These are phyloP conservation scores for Portevinia maculata DNA, from an alignment of 2,888 invertebrate genomes.

Conservation along the genomic window DNA sequence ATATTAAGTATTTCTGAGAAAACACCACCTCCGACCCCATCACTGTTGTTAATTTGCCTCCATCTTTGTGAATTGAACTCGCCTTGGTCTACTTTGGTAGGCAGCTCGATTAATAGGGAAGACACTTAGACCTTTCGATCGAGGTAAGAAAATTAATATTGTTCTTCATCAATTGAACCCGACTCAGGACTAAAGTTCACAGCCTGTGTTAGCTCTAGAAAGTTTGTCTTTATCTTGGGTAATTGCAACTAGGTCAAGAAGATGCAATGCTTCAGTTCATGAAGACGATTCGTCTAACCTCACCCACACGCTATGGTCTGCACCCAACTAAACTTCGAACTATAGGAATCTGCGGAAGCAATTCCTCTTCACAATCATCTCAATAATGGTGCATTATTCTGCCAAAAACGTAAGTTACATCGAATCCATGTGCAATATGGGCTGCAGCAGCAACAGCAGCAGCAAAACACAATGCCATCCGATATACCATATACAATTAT, in stretches of 20 bases:
- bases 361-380: constrained; percentile 40
- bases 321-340: constrained; percentile 31
- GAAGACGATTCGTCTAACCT: constrained; percentile 54
- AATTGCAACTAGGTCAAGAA: constrained; percentile 71
- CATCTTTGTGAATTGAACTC: not conserved
- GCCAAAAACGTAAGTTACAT: constrained; percentile 25
- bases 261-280: constrained; percentile 56
- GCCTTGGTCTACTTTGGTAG: not conserved
- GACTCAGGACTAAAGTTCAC: constrained; percentile 46
- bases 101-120: not conserved
- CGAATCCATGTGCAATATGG: constrained; percentile 67
- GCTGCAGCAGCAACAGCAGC: constrained; percentile 40
- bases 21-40: no score
- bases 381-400: constrained; percentile 57
- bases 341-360: constrained; percentile 60
- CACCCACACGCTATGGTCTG: constrained; percentile 34
- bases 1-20: no score
- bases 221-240: constrained; percentile 53
- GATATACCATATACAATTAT: constrained; percentile 64
- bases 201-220: constrained; percentile 55
- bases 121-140: not conserved
- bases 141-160: constrained; percentile 30
- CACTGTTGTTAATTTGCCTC: no score
- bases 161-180: constrained; percentile 19
- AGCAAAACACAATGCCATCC: constrained; percentile 54